Percentiles rank a stretch among this genome's conserved stretches.
Conservation (phyloP, 53 echinoderm and acorn worm genomes). For the Holothuria scabra region DNA sequence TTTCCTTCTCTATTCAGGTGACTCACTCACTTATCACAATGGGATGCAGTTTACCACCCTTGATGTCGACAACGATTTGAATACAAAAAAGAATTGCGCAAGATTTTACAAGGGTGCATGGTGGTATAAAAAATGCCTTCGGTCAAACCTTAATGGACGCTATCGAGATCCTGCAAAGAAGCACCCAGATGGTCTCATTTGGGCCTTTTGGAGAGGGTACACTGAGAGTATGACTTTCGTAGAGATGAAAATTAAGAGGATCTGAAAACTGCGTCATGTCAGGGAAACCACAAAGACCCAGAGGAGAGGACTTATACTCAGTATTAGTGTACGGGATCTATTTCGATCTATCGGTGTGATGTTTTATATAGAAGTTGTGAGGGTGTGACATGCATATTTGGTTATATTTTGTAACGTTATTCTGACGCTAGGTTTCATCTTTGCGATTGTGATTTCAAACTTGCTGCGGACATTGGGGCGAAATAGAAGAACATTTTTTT, state of each 20-base stretch:
- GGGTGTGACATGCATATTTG: too few relatives aligned
- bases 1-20: background rate
- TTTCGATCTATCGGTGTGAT: too few relatives aligned
- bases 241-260: conserved; percentile 37
- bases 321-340: too few relatives aligned
- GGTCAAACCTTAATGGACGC: conserved; percentile 35
- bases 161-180: conserved; percentile 5
- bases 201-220: conserved; percentile 44
- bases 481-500: too few relatives aligned
- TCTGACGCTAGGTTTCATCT: too few relatives aligned
- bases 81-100: conserved; percentile 15
- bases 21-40: conserved; percentile 26
- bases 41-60: conserved; percentile 31
- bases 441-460: too few relatives aligned
- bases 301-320: too few relatives aligned
- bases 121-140: conserved; percentile 31
- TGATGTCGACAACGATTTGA: conserved; percentile 1
- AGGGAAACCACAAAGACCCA: too few relatives aligned
- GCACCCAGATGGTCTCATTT: conserved; percentile 27
- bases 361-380: too few relatives aligned
- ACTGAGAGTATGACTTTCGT: background rate
- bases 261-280: too few relatives aligned
- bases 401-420: too few relatives aligned
- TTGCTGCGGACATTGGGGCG: too few relatives aligned
- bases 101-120: conserved; percentile 38